A percentile compares a stretch with the other conserved stretches of the same genome.
These are phyloP conservation scores for Eretmochelys imbricata DNA, from an alignment of 2,113 vertebrate species.

Conservation along the genomic window DNA sequence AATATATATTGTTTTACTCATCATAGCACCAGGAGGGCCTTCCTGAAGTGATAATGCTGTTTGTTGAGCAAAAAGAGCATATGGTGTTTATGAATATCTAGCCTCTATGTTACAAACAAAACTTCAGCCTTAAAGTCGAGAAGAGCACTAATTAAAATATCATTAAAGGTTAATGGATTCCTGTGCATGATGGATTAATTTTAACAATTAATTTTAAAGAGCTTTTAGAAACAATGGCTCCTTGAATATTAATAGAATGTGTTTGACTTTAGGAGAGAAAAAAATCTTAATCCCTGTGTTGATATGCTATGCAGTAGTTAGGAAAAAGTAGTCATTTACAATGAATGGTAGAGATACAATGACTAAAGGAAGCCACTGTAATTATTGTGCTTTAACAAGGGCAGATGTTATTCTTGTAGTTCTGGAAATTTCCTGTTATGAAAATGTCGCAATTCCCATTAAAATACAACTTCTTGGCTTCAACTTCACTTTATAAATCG, in stretches of 20 bases:
- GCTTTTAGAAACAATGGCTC: constrained; percentile 8
- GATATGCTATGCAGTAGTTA: neutral
- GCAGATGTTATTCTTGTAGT: constrained; percentile 53
- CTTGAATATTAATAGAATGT: neutral
- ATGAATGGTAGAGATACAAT: neutral
- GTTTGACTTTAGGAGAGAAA: constrained; percentile 28
- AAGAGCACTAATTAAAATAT: constrained; percentile 23
- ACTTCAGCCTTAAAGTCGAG: constrained; percentile 26
- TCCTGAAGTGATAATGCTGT: constrained; percentile 20
- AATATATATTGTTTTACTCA: constrained; percentile 50
- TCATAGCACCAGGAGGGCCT: constrained; percentile 9
- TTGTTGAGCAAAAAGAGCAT: constrained; percentile 29
- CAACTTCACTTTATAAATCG: neutral
- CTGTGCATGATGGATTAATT: neutral
- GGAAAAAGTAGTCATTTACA: neutral
- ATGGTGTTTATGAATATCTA: constrained; percentile 12
- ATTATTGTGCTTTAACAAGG: constrained; percentile 55
- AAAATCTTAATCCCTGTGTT: constrained; percentile 43
- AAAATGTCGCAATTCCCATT: constrained; percentile 62
- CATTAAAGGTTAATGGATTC: neutral
- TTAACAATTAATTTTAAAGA: neutral
- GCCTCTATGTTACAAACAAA: neutral
- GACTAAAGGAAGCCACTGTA: neutral
- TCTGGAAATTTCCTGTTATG: constrained; percentile 58
- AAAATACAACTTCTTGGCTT: constrained; percentile 58